Percentiles rank a stretch among this genome's conserved stretches.
These are phyloP conservation scores for Castor canadensis DNA, from an alignment of 2,113 vertebrate species.

Conservation along the genomic window DNA sequence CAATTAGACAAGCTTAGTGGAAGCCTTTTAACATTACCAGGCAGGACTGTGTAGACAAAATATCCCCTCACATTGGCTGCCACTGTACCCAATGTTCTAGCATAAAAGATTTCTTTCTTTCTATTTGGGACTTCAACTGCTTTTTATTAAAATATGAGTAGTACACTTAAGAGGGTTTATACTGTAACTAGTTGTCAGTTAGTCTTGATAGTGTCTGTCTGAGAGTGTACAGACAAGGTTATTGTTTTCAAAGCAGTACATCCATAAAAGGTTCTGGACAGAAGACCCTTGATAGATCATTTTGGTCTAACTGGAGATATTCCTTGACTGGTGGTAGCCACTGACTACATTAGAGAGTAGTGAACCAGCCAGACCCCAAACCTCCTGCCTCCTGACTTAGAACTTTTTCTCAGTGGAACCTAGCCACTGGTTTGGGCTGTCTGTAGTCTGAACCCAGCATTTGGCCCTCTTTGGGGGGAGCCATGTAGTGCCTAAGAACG, in stretches of 20 bases:
- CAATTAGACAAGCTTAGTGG: background rate
- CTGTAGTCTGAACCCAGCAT: background rate
- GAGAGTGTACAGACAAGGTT: background rate
- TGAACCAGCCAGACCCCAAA: background rate
- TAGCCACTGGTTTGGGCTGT: background rate
- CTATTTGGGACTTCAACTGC: background rate
- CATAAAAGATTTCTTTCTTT: background rate
- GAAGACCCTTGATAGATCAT: background rate
- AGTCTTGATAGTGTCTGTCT: background rate
- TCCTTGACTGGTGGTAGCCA: background rate
- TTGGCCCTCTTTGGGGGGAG: background rate
- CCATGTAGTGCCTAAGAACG: background rate
- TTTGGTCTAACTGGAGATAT: background rate
- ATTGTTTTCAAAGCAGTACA: background rate
- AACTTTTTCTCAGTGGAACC: background rate
- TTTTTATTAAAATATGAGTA: conserved; percentile 6
- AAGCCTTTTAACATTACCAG: background rate
- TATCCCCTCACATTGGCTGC: background rate
- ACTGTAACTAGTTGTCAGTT: background rate
- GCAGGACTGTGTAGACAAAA: background rate
- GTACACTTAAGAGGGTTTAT: background rate
- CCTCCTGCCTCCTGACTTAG: background rate
- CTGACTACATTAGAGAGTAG: background rate
- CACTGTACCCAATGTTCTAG: background rate
- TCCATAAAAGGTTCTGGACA: background rate